Base-by-base conservation (phyloP, 2,113 vertebrate species). In the Phalacrocorax aristotelis region DNA sequence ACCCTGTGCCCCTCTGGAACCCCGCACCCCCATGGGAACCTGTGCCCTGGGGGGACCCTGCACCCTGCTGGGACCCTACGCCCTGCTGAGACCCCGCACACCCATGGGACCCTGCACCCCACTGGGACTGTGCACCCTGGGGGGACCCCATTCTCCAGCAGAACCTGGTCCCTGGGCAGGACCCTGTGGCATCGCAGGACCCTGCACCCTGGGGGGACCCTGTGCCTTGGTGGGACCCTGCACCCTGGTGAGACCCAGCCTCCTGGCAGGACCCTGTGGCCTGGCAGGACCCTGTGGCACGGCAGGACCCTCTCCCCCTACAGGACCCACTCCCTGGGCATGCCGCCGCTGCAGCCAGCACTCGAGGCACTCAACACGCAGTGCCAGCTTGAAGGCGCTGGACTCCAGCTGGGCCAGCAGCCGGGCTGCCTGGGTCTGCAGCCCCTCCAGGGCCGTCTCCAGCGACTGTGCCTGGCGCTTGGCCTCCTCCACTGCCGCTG, bases 381-480 rank as follows among this genome's bases (percentile, higher is more conserved):
- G 96, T 49, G 97, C 98, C 75, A 98, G 97, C 95, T 99, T 99
- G 72, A 94, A 80, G 44, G 98, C 97, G 0, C 98, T 97, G 44
- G 99, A 99, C 96, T 99, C 99, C 71, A 99, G 96, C 93, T 99
- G 99, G 4, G 98, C 97, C 97, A 99, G 98, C 6, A 99, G 98
- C 6, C 99, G 98, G 27, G 99, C 99, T 8, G 98, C 98, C 90
- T 98, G 99, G 7, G 98, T 99, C 95, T 99, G 99, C 68, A 99
- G 97, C 9, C 81, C 88, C 26, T 99, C 98, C 55, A 99, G 93
- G 38, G 96, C 98, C 22, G 10, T 58, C 78, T 99, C 98, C 26
- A 99, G 91, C 10, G 85, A 97, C 18, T 5, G 84, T 25, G 98
- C 91, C 66, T 97, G 96, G 48, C 40, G 94, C 87, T 98, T 97